These are phyloP conservation scores for Lindbergichthys nudifrons DNA, from an alignment of 2,797 vertebrate species.

Conservation along the genomic window DNA sequence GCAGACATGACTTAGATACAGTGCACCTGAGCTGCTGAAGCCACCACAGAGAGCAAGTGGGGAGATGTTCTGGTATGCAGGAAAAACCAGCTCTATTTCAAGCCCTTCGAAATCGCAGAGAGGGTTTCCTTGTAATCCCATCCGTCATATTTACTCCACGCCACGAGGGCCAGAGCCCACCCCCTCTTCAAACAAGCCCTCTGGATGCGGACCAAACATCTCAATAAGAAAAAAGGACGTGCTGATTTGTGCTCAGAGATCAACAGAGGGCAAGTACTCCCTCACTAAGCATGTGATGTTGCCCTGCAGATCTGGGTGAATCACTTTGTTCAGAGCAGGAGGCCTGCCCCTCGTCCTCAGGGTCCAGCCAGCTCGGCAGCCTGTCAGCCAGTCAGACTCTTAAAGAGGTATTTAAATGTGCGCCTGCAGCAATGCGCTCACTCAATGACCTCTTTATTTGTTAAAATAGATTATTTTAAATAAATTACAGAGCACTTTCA, in stretches of 20 bases:
- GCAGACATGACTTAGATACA: slow-evolving; percentile 72
- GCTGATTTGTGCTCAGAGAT: slow-evolving; percentile 63
- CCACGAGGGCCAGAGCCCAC: slow-evolving; percentile 60
- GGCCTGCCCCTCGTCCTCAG: slow-evolving; percentile 74
- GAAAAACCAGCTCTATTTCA: slow-evolving; percentile 81
- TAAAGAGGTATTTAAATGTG: slow-evolving; percentile 92
- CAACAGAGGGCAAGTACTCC: slow-evolving; percentile 64
- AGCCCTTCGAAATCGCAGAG: slow-evolving; percentile 75
- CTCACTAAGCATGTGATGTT: slow-evolving; percentile 72
- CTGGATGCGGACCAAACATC: slow-evolving; percentile 73
- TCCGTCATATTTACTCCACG: slow-evolving; percentile 77
- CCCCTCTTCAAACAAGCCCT: slow-evolving; percentile 74
- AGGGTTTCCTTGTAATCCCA: slow-evolving; percentile 82
- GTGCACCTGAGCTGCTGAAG: slow-evolving; percentile 77
- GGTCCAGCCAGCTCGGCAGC: slow-evolving; percentile 77
- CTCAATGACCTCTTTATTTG: slow-evolving; percentile 99
- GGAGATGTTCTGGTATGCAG: slow-evolving; percentile 77
- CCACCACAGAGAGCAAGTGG: slow-evolving; percentile 76
- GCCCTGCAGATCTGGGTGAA: slow-evolving; percentile 77
- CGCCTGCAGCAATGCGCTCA: slow-evolving; percentile 89
- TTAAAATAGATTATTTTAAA: slow-evolving; percentile 99
- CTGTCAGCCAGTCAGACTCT: slow-evolving; percentile 88
- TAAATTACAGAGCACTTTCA: slow-evolving; percentile 99
- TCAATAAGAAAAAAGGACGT: slow-evolving; percentile 58
- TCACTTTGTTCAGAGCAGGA: slow-evolving; percentile 86